These are phyloP conservation scores for Malacosoma neustria DNA, from an alignment of 2,888 invertebrate species.

Conservation along the genomic window DNA sequence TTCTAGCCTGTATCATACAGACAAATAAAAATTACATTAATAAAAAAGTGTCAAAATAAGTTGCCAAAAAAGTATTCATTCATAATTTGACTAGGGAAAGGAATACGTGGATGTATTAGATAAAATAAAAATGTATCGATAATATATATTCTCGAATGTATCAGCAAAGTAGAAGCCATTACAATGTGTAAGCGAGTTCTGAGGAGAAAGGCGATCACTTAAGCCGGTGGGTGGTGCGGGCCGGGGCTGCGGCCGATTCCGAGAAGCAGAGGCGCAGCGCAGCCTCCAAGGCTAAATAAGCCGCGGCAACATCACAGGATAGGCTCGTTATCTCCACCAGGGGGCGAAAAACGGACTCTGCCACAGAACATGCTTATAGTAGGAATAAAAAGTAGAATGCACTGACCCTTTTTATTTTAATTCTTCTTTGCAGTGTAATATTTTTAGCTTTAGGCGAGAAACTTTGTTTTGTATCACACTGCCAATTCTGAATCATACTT, in stretches of 20 bases:
- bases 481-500: neutral
- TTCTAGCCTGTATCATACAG: too few relatives aligned
- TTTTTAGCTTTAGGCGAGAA: neutral
- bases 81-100: too few relatives aligned
- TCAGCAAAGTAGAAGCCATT: slow-evolving; percentile 1
- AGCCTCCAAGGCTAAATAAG: slow-evolving; percentile 43
- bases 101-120: too few relatives aligned
- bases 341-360: slow-evolving; percentile 48
- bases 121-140: neutral
- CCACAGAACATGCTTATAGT: neutral
- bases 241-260: slow-evolving; percentile 42
- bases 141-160: neutral
- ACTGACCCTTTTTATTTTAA: neutral
- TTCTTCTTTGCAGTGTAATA: neutral
- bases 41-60: too few relatives aligned
- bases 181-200: slow-evolving; percentile 24
- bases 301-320: slow-evolving; percentile 62
- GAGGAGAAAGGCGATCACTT: slow-evolving; percentile 41
- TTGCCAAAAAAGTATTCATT: too few relatives aligned
- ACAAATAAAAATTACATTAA: too few relatives aligned
- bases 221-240: slow-evolving; percentile 25
- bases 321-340: slow-evolving; percentile 53
- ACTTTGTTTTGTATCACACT: neutral
- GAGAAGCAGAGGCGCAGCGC: slow-evolving; percentile 49
- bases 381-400: neutral